Conservation (phyloP, 2,113 vertebrate species). For the Cebidichthys violaceus region DNA sequence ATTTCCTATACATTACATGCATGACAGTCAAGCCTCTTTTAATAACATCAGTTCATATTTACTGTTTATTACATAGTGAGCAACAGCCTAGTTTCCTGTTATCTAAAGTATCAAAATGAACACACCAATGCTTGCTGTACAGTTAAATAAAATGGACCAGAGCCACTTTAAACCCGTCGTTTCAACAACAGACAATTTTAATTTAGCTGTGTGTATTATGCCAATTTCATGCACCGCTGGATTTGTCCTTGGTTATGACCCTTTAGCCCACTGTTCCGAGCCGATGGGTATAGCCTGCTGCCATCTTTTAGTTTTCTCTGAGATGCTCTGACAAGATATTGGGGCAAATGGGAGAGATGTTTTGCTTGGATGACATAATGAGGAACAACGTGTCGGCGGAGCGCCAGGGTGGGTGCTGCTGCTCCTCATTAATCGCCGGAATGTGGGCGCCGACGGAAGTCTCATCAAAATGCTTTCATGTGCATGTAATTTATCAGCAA, state of each 20-base stretch:
- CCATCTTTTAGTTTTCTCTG: constrained; percentile 34
- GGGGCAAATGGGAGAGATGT: constrained; percentile 38
- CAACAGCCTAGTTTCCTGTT: no score
- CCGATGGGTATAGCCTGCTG: constrained; percentile 38
- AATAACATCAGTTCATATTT: not conserved
- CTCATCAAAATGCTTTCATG: constrained; percentile 21
- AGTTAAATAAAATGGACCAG: constrained; percentile 16
- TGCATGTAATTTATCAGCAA: constrained; percentile 40
- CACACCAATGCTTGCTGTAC: constrained; percentile 23
- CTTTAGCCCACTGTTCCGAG: constrained; percentile 35
- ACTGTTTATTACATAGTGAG: not conserved
- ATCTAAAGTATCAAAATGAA: constrained; percentile 33
- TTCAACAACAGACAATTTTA: constrained; percentile 46
- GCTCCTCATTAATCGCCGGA: constrained; percentile 43
- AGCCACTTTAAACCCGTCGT: constrained; percentile 47
- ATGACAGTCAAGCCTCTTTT: not conserved
- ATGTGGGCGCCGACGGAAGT: constrained; percentile 20
- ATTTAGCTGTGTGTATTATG: constrained; percentile 47
- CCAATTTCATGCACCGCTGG: constrained; percentile 66
- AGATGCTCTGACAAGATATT: constrained; percentile 52
- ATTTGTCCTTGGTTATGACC: constrained; percentile 64
- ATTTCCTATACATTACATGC: not conserved
- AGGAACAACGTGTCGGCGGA: constrained; percentile 27
- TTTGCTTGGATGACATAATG: constrained; percentile 55
- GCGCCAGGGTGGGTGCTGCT: constrained; percentile 9